A percentile compares a stretch with the other conserved stretches of the same genome.
Conservation (phyloP, 2,797 vertebrate species). For the Sparus aurata region DNA sequence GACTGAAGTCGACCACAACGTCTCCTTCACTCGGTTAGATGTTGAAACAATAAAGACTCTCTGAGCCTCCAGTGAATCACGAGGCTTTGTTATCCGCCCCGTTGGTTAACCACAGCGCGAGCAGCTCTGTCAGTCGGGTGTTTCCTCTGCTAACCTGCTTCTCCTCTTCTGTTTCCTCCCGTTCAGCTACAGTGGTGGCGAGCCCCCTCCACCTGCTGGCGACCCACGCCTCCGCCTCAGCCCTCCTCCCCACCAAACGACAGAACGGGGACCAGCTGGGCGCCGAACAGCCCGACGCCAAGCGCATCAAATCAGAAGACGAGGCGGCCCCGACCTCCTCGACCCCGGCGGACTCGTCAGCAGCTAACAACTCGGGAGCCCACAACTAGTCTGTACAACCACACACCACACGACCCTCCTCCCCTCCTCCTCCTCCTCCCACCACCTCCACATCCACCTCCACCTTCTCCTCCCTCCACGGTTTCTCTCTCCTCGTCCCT, state of each 20-base stretch:
- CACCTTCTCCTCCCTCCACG: constrained; percentile 12
- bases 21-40: too few species aligned
- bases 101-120: constrained; percentile 16
- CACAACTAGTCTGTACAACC: constrained; percentile 84
- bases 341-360: constrained; percentile 75
- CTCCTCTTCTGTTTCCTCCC: background rate
- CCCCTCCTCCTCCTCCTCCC: background rate
- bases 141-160: background rate
- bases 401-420: constrained; percentile 22
- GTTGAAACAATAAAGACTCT: too few species aligned
- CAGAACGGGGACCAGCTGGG: constrained; percentile 88
- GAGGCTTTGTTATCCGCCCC: too few species aligned
- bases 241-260: constrained; percentile 95
- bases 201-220: constrained; percentile 96
- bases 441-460: background rate
- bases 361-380: constrained; percentile 85
- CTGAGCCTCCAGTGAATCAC: too few species aligned
- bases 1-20: too few species aligned
- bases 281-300: constrained; percentile 87
- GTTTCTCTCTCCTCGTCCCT: constrained; percentile 25
- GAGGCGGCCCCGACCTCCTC: constrained; percentile 20
- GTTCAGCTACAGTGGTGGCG: constrained; percentile 82
- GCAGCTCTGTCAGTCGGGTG: background rate
- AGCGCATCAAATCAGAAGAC: constrained; percentile 88
- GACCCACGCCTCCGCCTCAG: constrained; percentile 92